A percentile compares a stretch with the other conserved stretches of the same genome.
Conservation (phyloP, 1,140 invertebrate genomes). For the Anastrepha obliqua region DNA sequence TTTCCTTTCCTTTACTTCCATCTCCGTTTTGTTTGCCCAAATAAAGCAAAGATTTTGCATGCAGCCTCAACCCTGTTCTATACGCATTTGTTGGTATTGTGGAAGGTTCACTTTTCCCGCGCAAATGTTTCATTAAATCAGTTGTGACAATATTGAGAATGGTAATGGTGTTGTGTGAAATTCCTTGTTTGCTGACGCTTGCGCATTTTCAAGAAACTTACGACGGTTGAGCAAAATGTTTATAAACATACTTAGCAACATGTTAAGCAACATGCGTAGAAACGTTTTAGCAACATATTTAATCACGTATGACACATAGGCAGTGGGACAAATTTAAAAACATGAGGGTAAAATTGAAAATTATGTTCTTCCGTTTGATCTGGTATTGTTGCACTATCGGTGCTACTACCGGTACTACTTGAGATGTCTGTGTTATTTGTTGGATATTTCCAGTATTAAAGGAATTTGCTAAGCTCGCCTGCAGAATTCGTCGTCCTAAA, state of each 20-base stretch:
- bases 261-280: neutral
- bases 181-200: neutral
- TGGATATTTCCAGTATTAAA: too few relatives aligned
- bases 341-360: too few relatives aligned
- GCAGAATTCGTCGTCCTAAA: too few relatives aligned
- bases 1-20: slow-evolving; percentile 43
- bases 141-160: neutral
- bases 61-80: neutral
- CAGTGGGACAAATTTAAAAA: too few relatives aligned
- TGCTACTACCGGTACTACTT: too few relatives aligned
- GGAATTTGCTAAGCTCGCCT: too few relatives aligned
- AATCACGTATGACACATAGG: too few relatives aligned
- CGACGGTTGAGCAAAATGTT: too few relatives aligned
- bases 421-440: too few relatives aligned
- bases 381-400: too few relatives aligned
- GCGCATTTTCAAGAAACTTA: neutral
- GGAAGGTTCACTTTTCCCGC: slow-evolving; percentile 35
- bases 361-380: too few relatives aligned
- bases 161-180: neutral
- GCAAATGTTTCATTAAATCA: slow-evolving; percentile 3
- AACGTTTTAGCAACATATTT: neutral
- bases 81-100: neutral
- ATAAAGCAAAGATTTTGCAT: slow-evolving; percentile 19
- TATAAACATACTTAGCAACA: too few relatives aligned
- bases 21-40: slow-evolving; percentile 36